Conservation (phyloP, 2,888 invertebrate genomes). For the Drosophila stalkeri region DNA sequence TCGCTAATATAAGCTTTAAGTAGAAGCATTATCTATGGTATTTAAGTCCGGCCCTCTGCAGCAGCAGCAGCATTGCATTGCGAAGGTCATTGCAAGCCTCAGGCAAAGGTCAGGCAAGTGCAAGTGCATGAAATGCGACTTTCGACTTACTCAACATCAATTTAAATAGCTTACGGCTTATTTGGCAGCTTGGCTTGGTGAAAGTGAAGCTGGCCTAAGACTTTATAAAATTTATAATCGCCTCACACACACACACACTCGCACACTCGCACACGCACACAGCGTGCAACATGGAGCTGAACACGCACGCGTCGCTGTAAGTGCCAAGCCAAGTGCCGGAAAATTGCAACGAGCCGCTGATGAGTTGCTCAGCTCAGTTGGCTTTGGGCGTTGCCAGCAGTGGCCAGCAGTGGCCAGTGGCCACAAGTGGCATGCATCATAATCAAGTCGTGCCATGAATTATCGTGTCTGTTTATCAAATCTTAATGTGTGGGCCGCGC, state of each 20-base stretch:
- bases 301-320: conserved; percentile 70
- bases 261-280: not conserved
- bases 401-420: conserved; percentile 5
- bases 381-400: conserved; percentile 46
- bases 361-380: conserved; percentile 53
- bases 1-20: conserved; percentile 10
- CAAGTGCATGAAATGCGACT: conserved; percentile 12
- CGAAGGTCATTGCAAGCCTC: conserved; percentile 6
- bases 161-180: conserved; percentile 33
- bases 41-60: not conserved
- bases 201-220: conserved; percentile 45
- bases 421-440: conserved; percentile 55
- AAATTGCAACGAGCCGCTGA: conserved; percentile 56
- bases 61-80: not conserved
- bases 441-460: conserved; percentile 52
- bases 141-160: not conserved
- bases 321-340: conserved; percentile 73
- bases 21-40: conserved; percentile 1
- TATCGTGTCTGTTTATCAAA: conserved; percentile 51
- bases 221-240: conserved; percentile 52
- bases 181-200: conserved; percentile 26
- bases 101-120: conserved; percentile 7
- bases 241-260: conserved; percentile 12
- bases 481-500: conserved; percentile 40
- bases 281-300: not conserved